Evolutionary conservation across 2,113 vertebrate species (phyloP).

Genomic region (Rattus rattus): DNA sequence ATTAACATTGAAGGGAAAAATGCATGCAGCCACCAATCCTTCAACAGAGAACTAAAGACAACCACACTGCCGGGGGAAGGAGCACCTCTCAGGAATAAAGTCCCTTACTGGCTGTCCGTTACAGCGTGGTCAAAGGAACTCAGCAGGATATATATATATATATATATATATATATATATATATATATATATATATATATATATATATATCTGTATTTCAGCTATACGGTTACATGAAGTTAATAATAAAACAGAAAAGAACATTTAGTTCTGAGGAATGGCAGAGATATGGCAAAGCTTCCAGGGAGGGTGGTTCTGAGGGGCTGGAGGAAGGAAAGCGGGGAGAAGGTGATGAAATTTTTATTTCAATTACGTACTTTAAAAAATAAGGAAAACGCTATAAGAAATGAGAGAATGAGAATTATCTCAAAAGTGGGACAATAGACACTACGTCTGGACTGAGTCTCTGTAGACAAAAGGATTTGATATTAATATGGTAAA

Average conservation of each 20-base stretch:
- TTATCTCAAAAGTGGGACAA: background rate
- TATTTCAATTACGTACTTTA: background rate
- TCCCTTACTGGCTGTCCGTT: background rate
- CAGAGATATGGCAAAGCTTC: background rate
- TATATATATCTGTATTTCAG: background rate
- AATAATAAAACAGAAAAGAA: background rate
- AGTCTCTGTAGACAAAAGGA: background rate
- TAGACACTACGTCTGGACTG: background rate
- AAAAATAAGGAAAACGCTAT: background rate
- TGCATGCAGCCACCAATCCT: background rate
- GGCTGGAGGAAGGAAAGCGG: background rate
- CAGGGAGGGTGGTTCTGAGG: background rate
- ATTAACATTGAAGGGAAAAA: background rate
- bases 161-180: too few relatives aligned
- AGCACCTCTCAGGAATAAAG: background rate
- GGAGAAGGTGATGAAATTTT: background rate
- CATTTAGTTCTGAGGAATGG: background rate
- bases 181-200: too few relatives aligned
- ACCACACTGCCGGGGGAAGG: too few relatives aligned
- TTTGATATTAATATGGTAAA: background rate
- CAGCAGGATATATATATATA: background rate
- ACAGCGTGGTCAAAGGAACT: background rate
- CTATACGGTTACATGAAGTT: background rate
- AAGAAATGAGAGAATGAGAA: background rate
- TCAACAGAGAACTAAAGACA: background rate